Evolutionary conservation across 1,140 invertebrate genomes (phyloP), one percentile per base, ranked within the genome.

Genomic region (Mercenaria mercenaria): DNA sequence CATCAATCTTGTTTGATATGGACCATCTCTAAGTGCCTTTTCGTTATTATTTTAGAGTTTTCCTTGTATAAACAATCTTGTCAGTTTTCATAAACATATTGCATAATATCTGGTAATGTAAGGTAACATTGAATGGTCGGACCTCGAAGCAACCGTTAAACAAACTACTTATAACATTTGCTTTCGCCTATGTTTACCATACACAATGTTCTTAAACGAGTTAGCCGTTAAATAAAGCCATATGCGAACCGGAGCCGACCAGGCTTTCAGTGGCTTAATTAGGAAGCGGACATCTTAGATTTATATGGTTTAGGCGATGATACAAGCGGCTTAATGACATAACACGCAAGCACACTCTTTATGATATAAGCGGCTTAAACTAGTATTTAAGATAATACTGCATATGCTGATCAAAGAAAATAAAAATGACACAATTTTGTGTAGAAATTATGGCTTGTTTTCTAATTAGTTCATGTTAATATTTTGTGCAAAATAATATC

Each of bases 251-350:
- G 83, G 83, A 85, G 32, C 67, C 64, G 47, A 6, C 34, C 6
- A n/a, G 23, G 20, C 69, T 34, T 50, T 3, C 41, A 52, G 50
- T 11, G 43, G 26, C 29, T 34, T 15, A 37, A 56, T 74, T 85
- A 69, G 20, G 23, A 10, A 34, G 18, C 43, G 83, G 47, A 72
- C 50, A 50, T 85, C 18, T 29, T 50, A 26, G 39, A 74, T 74
- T 72, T 37, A 1, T 8, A 18, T 2, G 34, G 23, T 39, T 84
- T 74, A 50, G 39, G 64, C n/a, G 50, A 39, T 34, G 83, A 85
- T 52, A 56, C 69, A 85, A 85, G 67, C 83, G 47, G n/a, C 83
- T 85, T 85, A 85, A 59, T 76, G 82, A 50, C 32, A 59, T 84
- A 84, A 84, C 64, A 29, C 23, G 0, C 23, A 69, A 52, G 41